These are phyloP conservation scores for Amphipyra tragopoginis DNA, from an alignment of 2,888 invertebrate genomes.

Conservation along the genomic window DNA sequence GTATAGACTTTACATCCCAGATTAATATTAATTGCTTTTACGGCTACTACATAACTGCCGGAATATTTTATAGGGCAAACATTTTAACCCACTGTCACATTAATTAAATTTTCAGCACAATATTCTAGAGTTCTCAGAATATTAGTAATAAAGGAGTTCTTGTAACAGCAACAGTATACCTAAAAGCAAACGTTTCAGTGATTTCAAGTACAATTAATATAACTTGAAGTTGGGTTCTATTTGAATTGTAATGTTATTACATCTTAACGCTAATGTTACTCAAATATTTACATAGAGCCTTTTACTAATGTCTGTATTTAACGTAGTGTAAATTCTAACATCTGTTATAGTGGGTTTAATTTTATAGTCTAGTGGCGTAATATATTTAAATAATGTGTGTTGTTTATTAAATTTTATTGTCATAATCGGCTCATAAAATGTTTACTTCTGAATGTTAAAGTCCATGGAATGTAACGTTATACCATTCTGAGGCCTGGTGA, in stretches of 20 bases:
- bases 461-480: neutral
- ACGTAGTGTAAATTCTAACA: constrained; percentile 22
- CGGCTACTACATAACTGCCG: neutral
- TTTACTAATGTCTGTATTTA: constrained; percentile 37
- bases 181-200: constrained; percentile 35
- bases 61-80: constrained; percentile 1
- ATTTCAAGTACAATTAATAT: constrained; percentile 54
- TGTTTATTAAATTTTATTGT: constrained; percentile 13
- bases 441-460: constrained; percentile 4
- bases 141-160: constrained; percentile 27
- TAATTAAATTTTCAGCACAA: constrained; percentile 27
- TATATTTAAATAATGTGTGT: constrained; percentile 19
- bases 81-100: constrained; percentile 13
- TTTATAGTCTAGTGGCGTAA: constrained; percentile 13
- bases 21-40: neutral
- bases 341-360: constrained; percentile 18
- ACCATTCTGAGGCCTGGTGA: neutral
- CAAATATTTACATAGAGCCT: constrained; percentile 49
- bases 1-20: no score
- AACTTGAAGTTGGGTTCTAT: constrained; percentile 42
- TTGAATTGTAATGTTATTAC: constrained; percentile 41
- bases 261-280: constrained; percentile 35
- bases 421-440: constrained; percentile 13
- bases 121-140: constrained; percentile 28
- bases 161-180: constrained; percentile 41